Percentiles rank a stretch among this genome's conserved stretches.
Evolutionary conservation across 1,140 invertebrate genomes (phyloP).

Genomic region (Magallana angulata): DNA sequence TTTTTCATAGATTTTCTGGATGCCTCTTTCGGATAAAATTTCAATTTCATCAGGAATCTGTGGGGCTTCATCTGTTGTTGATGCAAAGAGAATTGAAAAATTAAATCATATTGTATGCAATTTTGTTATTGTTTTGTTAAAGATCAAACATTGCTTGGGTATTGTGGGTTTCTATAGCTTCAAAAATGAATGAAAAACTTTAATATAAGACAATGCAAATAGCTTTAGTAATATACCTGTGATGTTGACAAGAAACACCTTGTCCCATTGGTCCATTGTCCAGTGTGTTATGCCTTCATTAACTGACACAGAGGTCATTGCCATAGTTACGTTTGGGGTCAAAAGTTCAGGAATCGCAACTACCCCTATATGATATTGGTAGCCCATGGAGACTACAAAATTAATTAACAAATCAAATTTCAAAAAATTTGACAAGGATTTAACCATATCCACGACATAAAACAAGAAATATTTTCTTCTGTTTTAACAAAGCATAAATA

Average conservation of each 20-base stretch:
- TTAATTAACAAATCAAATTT: not conserved
- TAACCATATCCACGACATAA: no score
- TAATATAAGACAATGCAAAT: no score
- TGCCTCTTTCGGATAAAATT: not conserved
- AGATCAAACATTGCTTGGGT: no score
- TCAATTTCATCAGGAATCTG: not conserved
- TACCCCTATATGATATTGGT: conserved; percentile 29
- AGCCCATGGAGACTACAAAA: conserved; percentile 8
- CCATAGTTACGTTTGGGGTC: not conserved
- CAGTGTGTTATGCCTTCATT: not conserved
- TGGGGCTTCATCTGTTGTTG: not conserved
- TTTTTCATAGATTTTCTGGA: not conserved
- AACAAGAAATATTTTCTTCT: no score
- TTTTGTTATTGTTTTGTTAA: no score
- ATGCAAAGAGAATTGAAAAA: no score
- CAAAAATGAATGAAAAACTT: no score
- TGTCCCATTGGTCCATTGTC: not conserved
- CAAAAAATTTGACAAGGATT: not conserved
- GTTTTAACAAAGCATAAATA: no score
- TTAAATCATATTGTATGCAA: no score
- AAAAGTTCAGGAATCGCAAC: not conserved
- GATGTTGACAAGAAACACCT: not conserved
- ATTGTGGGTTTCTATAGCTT: no score
- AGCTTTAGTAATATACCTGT: not conserved
- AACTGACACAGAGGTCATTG: not conserved